Conservation (phyloP, 2,113 vertebrate species). For the Osmerus mordax region DNA sequence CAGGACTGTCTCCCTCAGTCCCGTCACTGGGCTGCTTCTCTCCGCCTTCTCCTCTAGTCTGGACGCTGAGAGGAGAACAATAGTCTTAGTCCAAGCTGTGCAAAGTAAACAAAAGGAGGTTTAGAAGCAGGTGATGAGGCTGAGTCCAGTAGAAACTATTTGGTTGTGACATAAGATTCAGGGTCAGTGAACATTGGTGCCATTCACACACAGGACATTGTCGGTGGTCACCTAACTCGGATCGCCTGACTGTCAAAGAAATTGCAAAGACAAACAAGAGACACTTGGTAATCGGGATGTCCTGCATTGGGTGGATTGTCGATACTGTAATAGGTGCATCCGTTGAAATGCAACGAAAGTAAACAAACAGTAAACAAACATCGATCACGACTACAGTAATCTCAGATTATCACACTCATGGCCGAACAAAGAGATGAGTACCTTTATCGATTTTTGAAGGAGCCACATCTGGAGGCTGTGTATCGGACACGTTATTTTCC, state of each 20-base stretch:
- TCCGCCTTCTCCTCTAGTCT: slow-evolving; percentile 69
- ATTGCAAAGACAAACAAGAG: slow-evolving; percentile 2
- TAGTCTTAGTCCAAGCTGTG: not conserved
- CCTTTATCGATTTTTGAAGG: slow-evolving; percentile 73
- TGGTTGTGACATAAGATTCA: slow-evolving; percentile 37
- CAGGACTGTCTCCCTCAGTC: not conserved
- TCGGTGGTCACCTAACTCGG: not conserved
- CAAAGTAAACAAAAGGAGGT: not conserved
- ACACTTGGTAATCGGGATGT: not conserved
- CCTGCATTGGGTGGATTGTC: no score
- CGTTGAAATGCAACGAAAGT: not conserved
- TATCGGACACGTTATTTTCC: slow-evolving; percentile 77
- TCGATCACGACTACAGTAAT: no score
- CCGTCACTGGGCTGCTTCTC: not conserved
- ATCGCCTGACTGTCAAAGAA: slow-evolving; percentile 26
- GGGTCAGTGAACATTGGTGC: slow-evolving; percentile 25
- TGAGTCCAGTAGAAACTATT: slow-evolving; percentile 4
- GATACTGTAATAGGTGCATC: no score
- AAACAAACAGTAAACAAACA: not conserved
- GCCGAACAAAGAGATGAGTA: slow-evolving; percentile 32
- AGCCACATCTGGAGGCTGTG: slow-evolving; percentile 55
- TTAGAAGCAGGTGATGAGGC: not conserved
- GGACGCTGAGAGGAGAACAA: slow-evolving; percentile 31
- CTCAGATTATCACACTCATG: not conserved
- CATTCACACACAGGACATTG: slow-evolving; percentile 27